These are phyloP conservation scores for Epinephelus cyanopodus DNA, from an alignment of 2,113 vertebrate species.

Conservation along the genomic window DNA sequence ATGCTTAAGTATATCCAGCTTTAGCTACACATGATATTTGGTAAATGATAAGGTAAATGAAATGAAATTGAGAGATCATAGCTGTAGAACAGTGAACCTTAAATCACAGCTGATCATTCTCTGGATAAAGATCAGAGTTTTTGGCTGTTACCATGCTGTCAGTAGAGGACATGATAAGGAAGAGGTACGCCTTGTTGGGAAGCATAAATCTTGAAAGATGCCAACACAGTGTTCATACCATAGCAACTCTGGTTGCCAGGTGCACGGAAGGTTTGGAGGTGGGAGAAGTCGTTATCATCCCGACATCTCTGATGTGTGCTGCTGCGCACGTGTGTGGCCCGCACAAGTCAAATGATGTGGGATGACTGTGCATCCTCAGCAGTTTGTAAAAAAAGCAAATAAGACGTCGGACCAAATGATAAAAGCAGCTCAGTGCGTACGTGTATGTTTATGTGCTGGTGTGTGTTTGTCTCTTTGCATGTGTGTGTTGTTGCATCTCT, in stretches of 20 bases:
- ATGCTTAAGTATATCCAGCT: background rate
- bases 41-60: background rate
- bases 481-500: slow-evolving; percentile 72
- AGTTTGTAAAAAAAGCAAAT: slow-evolving; percentile 56
- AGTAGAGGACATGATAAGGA: slow-evolving; percentile 6
- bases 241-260: slow-evolving; percentile 63
- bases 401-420: slow-evolving; percentile 44
- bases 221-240: slow-evolving; percentile 12
- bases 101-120: background rate
- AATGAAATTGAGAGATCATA: background rate
- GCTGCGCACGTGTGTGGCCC: slow-evolving; percentile 60
- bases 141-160: background rate
- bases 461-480: slow-evolving; percentile 49
- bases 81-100: background rate
- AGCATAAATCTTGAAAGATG: slow-evolving; percentile 41
- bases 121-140: background rate
- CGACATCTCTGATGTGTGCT: slow-evolving; percentile 60
- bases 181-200: background rate
- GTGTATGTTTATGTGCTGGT: slow-evolving; percentile 33
- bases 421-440: slow-evolving; percentile 40
- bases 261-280: slow-evolving; percentile 13
- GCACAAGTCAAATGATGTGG: slow-evolving; percentile 56
- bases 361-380: slow-evolving; percentile 54
- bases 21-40: no score
- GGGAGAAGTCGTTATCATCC: slow-evolving; percentile 30